Percentiles rank a stretch among this genome's conserved stretches.
Evolutionary conservation across 2,888 invertebrate genomes (phyloP).

Genomic region (Vannuccia rotundouncinata): DNA sequence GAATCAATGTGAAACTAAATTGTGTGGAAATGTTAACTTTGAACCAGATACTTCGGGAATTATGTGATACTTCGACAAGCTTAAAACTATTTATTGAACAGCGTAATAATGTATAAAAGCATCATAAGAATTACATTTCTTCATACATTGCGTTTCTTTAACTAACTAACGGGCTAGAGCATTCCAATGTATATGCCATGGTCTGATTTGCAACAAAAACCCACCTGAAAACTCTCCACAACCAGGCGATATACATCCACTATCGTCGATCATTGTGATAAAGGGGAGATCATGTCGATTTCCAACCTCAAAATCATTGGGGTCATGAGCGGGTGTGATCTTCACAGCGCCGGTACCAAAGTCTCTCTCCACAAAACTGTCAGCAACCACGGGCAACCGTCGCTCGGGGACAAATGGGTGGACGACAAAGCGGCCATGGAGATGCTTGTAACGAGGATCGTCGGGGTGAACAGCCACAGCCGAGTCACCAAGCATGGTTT

Average conservation of each 20-base stretch:
- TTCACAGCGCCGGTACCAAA: slow-evolving; percentile 98
- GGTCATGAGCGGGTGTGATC: slow-evolving; percentile 95
- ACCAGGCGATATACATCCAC: slow-evolving; percentile 73
- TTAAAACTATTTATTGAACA: no score
- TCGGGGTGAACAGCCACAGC: slow-evolving; percentile 95
- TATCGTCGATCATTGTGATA: slow-evolving; percentile 81
- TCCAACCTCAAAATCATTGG: slow-evolving; percentile 89
- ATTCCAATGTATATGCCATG: no score
- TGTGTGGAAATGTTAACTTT: no score
- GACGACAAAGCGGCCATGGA: slow-evolving; percentile 71
- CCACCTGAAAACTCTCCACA: slow-evolving; percentile 66
- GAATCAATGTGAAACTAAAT: no score
- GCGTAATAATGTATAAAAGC: no score
- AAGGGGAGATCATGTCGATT: slow-evolving; percentile 77
- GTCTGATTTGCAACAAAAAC: neutral
- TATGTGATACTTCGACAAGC: no score
- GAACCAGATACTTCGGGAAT: no score
- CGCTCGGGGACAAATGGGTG: slow-evolving; percentile 79
- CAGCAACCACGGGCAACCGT: slow-evolving; percentile 76
- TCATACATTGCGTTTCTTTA: no score
- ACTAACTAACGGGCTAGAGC: no score
- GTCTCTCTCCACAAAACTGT: slow-evolving; percentile 84
- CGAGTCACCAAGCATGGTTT: slow-evolving; percentile 93
- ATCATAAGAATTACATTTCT: no score
- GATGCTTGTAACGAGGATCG: slow-evolving; percentile 66